These are phyloP conservation scores for Piscicola geometra DNA, from an alignment of 2,888 invertebrate species.

Conservation along the genomic window DNA sequence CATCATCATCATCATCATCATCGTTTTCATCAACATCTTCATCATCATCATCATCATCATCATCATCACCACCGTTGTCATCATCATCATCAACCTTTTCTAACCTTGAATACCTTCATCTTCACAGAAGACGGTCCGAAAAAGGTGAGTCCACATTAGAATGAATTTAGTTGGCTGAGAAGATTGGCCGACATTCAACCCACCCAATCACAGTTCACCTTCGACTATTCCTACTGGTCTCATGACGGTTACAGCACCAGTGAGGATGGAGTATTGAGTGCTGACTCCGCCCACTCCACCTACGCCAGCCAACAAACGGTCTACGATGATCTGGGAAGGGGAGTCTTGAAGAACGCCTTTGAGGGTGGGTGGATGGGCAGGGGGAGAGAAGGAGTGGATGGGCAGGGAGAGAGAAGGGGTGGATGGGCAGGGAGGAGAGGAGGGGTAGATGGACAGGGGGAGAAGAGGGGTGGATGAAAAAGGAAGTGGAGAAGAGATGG, in stretches of 20 bases:
- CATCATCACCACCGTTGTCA: background rate
- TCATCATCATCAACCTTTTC: too few relatives aligned
- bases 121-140: background rate
- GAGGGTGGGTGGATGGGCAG: constrained; percentile 48
- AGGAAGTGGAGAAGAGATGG: too few relatives aligned
- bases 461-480: too few relatives aligned
- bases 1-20: constrained; percentile 36
- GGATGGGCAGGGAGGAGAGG: too few relatives aligned
- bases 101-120: too few relatives aligned
- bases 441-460: too few relatives aligned
- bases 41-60: constrained; percentile 8
- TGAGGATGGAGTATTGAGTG: constrained; percentile 48
- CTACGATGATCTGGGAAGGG: constrained; percentile 55
- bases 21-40: constrained; percentile 34
- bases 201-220: constrained; percentile 48
- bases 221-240: constrained; percentile 57
- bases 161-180: constrained; percentile 22
- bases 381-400: background rate
- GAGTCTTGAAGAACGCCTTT: constrained; percentile 56
- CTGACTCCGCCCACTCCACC: constrained; percentile 46
- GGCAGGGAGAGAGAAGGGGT: too few relatives aligned
- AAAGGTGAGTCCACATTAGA: background rate
- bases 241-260: constrained; percentile 53
- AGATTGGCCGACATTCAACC: background rate
- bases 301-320: constrained; percentile 55